Evolutionary conservation across 64 coral and sea anemone genomes (phyloP).

Genomic region (Montipora capricornis): DNA sequence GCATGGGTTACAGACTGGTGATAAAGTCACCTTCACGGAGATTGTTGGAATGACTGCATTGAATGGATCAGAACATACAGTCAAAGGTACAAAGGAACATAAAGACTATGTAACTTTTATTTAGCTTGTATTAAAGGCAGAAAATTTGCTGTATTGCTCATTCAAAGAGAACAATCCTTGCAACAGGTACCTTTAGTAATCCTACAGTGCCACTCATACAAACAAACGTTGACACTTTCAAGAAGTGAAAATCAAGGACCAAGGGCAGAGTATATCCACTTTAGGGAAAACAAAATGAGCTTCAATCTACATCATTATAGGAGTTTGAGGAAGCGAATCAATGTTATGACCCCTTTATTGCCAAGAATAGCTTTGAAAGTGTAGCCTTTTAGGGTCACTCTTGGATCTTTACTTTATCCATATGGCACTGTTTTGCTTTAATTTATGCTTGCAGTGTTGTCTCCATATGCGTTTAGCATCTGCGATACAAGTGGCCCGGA

Average conservation of each 20-base stretch:
- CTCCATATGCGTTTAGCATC: constrained; percentile 96
- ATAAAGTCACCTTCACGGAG: constrained; percentile 80
- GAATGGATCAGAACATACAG: constrained; percentile 65
- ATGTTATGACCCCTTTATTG: no score
- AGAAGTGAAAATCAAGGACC: no score
- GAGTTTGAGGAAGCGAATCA: no score
- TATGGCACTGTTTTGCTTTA: no score
- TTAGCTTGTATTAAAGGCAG: neutral
- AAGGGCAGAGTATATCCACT: no score
- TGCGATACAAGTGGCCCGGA: constrained; percentile 87
- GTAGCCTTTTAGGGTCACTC: no score
- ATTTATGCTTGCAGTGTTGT: constrained; percentile 70
- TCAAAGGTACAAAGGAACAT: constrained; percentile 24
- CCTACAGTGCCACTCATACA: no score
- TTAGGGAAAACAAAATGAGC: no score
- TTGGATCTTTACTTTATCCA: no score
- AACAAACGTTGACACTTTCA: no score
- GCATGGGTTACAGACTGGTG: constrained; percentile 94
- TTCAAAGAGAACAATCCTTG: neutral
- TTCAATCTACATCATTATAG: no score
- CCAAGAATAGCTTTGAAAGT: no score
- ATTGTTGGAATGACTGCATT: constrained; percentile 85
- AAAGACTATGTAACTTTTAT: neutral
- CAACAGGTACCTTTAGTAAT: neutral
- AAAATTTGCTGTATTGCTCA: neutral